A percentile compares a stretch with the other conserved stretches of the same genome.
Evolutionary conservation across 2,797 vertebrate species (phyloP).

Genomic region (Phoeniculus purpureus): DNA sequence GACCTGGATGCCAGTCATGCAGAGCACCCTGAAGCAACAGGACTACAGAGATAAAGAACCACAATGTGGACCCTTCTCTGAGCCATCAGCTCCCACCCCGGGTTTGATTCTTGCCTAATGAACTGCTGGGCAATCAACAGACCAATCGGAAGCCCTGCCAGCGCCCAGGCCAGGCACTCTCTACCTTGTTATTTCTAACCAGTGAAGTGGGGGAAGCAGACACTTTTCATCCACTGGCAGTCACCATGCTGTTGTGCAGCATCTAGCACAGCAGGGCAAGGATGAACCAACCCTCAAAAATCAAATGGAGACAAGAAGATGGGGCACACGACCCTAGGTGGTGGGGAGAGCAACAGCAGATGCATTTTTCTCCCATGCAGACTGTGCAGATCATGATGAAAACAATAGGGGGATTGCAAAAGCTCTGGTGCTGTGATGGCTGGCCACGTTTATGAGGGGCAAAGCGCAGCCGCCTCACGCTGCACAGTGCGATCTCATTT

Average conservation of each 20-base stretch:
- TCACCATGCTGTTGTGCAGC: neutral
- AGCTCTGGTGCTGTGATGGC: neutral
- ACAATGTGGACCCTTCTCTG: neutral
- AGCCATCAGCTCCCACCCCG: neutral
- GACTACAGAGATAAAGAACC: neutral
- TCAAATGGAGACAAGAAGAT: neutral
- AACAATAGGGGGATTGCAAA: neutral
- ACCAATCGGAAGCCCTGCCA: neutral
- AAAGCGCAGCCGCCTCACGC: neutral
- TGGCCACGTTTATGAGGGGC: neutral
- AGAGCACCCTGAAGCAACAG: neutral
- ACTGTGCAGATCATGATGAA: neutral
- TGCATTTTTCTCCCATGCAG: neutral
- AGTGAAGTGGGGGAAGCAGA: neutral
- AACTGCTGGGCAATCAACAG: neutral
- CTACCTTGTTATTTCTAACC: constrained; percentile 36
- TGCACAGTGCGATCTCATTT: neutral
- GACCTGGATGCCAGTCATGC: neutral
- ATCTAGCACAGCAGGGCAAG: neutral
- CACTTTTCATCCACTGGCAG: neutral
- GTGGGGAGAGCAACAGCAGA: neutral
- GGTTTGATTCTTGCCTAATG: neutral
- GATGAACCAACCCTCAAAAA: neutral
- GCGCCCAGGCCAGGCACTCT: neutral
- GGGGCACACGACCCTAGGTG: neutral